phyloP scores from a whole-genome alignment of 2,888 invertebrate species.

The Thumatha senex region DNA sequence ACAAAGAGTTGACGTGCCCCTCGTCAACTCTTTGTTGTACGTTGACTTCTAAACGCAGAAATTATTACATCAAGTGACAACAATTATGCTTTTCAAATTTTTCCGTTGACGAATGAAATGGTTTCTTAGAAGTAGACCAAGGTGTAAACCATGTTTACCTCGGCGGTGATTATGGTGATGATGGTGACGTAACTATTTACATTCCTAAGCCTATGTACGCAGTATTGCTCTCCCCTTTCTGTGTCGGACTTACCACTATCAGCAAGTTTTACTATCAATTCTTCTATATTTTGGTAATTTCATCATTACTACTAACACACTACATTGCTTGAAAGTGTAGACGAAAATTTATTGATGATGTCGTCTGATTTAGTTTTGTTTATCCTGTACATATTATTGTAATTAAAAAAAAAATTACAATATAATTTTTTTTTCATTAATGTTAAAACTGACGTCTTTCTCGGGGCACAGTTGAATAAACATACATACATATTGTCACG shows the following conservation, averaged over 20 bases:
- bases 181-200: neutral
- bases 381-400: too few species aligned
- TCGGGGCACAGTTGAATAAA: too few species aligned
- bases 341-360: too few species aligned
- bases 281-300: too few species aligned
- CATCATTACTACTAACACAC: too few species aligned
- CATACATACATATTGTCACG: neutral
- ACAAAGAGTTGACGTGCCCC: too few species aligned
- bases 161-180: constrained; percentile 1
- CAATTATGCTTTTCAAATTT: neutral
- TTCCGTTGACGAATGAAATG: neutral
- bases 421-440: too few species aligned
- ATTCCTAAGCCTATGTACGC: neutral
- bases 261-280: too few species aligned
- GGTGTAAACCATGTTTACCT: neutral
- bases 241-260: neutral
- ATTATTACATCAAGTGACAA: neutral
- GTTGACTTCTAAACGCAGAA: neutral
- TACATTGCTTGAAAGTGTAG: too few species aligned
- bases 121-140: neutral
- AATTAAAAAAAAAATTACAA: too few species aligned
- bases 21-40: neutral
- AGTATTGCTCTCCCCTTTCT: neutral
- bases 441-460: too few species aligned
- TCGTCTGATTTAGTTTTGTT: too few species aligned